A percentile compares a stretch with the other conserved stretches of the same genome.
Conservation (phyloP, 2,113 vertebrate genomes). For the Electrona antarctica region DNA sequence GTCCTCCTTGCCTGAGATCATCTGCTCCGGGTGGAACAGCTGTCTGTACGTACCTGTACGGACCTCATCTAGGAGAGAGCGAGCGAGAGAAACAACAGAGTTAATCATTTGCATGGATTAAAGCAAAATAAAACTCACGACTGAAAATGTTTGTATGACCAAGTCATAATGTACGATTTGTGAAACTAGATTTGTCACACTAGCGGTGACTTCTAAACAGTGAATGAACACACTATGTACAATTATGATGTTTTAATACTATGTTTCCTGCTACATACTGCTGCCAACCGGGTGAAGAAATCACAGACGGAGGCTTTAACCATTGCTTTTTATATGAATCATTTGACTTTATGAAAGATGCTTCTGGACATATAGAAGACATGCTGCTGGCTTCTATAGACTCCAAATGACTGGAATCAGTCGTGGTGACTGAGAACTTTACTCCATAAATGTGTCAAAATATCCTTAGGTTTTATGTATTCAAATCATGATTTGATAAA, state of each 20-base stretch:
- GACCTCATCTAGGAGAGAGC: constrained; percentile 61
- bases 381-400: background rate
- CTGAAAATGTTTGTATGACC: too few species aligned
- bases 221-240: background rate
- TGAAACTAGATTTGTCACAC: too few species aligned
- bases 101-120: background rate
- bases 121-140: too few species aligned
- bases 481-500: background rate
- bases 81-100: background rate
- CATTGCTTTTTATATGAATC: too few species aligned
- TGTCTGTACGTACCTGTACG: constrained; percentile 65
- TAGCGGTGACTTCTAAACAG: too few species aligned
- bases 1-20: constrained; percentile 74
- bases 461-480: background rate
- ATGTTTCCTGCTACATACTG: background rate
- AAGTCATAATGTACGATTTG: too few species aligned
- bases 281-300: too few species aligned
- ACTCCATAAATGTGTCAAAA: too few species aligned
- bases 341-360: too few species aligned
- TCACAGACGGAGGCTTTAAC: too few species aligned
- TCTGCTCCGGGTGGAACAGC: constrained; percentile 73
- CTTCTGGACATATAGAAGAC: background rate
- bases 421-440: background rate
- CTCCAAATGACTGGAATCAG: background rate
- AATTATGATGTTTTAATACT: background rate